These are phyloP conservation scores for Tetrao urogallus DNA, from an alignment of 2,113 vertebrate species.

Conservation along the genomic window DNA sequence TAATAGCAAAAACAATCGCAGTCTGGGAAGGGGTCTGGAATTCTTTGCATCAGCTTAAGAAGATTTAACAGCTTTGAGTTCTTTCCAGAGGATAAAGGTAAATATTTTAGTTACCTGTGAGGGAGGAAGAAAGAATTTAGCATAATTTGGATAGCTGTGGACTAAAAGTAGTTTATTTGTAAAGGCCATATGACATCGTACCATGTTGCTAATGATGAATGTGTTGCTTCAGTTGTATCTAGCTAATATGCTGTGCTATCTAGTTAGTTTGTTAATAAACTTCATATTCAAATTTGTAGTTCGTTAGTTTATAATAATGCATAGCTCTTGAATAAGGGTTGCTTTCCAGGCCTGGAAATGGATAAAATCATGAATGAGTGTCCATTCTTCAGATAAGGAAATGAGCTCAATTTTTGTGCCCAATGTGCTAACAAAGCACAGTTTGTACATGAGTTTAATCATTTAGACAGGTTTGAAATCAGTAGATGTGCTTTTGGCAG, in stretches of 20 bases:
- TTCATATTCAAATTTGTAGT: not conserved
- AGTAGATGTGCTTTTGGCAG: not conserved
- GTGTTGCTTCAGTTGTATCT: not conserved
- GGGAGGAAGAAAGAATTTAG: not conserved
- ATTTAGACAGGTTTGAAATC: not conserved
- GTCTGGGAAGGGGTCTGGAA: slow-evolving; percentile 49
- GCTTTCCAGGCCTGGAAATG: not conserved
- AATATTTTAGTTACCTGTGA: slow-evolving; percentile 23
- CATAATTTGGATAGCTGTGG: not conserved
- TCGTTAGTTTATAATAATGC: not conserved
- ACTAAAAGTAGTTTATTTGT: not conserved
- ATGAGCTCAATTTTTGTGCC: not conserved
- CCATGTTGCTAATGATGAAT: not conserved
- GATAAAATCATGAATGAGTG: not conserved
- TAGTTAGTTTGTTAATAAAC: not conserved
- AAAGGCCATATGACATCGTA: not conserved
- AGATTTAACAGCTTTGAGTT: slow-evolving; percentile 45
- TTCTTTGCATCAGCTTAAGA: slow-evolving; percentile 44
- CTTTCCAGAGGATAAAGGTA: slow-evolving; percentile 65
- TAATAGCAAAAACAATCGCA: slow-evolving; percentile 57
- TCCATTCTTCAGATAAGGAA: not conserved
- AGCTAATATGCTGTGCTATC: not conserved
- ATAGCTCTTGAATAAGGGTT: not conserved
- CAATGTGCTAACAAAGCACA: not conserved
- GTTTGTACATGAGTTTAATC: not conserved